Evolutionary conservation across 2,888 invertebrate species (phyloP).

Genomic region (Torymus aiolomorphi): DNA sequence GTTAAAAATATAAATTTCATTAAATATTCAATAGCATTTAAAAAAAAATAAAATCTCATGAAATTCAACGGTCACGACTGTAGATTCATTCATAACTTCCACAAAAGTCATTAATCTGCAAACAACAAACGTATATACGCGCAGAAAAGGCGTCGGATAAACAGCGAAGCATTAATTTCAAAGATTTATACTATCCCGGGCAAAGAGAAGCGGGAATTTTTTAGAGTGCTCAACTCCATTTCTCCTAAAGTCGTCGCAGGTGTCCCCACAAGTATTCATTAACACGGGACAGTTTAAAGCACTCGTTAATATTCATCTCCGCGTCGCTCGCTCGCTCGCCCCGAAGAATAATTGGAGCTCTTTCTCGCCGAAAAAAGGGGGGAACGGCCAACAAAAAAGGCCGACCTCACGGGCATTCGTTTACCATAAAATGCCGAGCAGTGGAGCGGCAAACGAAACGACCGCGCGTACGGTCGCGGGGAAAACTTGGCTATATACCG

Average conservation of each 20-base stretch:
- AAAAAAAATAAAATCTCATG: too few species aligned
- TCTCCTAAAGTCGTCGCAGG: constrained; percentile 12
- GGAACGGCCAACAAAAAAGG: background rate
- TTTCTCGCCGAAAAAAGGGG: constrained; percentile 22
- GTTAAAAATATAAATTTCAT: too few species aligned
- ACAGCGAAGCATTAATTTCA: background rate
- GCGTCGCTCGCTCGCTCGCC: too few species aligned
- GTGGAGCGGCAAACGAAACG: constrained; percentile 43
- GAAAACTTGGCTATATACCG: constrained; percentile 7
- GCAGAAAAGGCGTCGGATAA: background rate
- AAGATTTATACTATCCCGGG: background rate
- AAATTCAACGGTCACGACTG: too few species aligned
- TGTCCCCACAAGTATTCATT: constrained; percentile 53
- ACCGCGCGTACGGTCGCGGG: background rate
- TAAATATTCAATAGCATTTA: too few species aligned
- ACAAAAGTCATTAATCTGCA: too few species aligned
- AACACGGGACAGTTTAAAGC: constrained; percentile 51
- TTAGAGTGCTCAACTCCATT: constrained; percentile 22
- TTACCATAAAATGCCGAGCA: constrained; percentile 37
- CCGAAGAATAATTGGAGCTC: constrained; percentile 45
- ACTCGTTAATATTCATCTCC: constrained; percentile 54
- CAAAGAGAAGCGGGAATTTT: constrained; percentile 6
- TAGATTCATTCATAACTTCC: too few species aligned
- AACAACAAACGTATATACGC: background rate
- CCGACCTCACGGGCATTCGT: constrained; percentile 12